Conservation (phyloP, 2,888 invertebrate species). For the Ophion costatus region DNA sequence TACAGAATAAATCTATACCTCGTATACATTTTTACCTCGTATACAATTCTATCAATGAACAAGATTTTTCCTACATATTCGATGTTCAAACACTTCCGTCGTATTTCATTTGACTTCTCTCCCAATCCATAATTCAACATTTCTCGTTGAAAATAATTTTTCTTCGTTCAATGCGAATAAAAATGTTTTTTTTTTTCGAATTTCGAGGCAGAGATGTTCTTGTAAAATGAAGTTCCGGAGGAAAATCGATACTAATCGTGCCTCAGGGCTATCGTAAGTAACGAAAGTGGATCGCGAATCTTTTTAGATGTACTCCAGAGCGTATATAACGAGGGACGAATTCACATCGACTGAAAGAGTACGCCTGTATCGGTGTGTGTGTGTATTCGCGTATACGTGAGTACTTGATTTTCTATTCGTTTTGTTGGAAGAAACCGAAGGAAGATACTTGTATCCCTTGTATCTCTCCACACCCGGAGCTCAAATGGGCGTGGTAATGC, state of each 20-base stretch:
- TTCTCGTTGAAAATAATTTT: background rate
- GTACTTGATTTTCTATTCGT: slow-evolving; percentile 29
- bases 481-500: slow-evolving; percentile 81
- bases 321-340: slow-evolving; percentile 30
- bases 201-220: slow-evolving; percentile 15
- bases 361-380: background rate
- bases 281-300: slow-evolving; percentile 55
- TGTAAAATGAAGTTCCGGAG: slow-evolving; percentile 36
- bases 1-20: too few species aligned
- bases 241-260: slow-evolving; percentile 44
- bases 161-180: background rate
- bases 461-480: slow-evolving; percentile 63
- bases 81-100: background rate
- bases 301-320: slow-evolving; percentile 24
- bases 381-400: background rate
- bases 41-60: too few species aligned
- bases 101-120: background rate
- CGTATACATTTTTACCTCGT: too few species aligned
- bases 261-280: slow-evolving; percentile 32
- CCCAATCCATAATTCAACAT: background rate
- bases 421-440: slow-evolving; percentile 23
- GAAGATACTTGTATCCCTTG: slow-evolving; percentile 60
- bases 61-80: background rate
- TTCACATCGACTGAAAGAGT: slow-evolving; percentile 9
- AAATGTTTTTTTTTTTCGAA: slow-evolving; percentile 4